Base-by-base conservation (phyloP, 2,113 vertebrate genomes). In the Eleginops maclovinus region DNA sequence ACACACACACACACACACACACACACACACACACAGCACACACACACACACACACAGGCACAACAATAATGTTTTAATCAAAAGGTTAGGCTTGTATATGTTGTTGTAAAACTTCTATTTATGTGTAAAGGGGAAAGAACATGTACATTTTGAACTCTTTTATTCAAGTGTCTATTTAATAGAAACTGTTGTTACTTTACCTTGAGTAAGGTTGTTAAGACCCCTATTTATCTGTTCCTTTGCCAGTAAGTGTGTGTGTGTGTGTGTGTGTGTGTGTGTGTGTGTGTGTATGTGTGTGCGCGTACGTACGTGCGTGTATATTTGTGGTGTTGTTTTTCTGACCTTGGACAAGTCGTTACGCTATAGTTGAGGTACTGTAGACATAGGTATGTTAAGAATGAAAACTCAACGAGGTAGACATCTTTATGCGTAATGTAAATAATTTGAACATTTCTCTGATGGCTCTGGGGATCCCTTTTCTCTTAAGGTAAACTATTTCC, bases 61-160 rank as follows among this genome's bases (percentile, higher is more conserved):
- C n/a, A n/a, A 84, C 71, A 81, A 81, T 71, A 56, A 46, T 40
- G 21, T 47, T 72, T 84, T 47, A 84, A 21, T 77, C 53, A 80
- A 67, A 87, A 51, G 63, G 86, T 76, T 69, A 69, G 75, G 13
- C 53, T 19, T 41, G 51, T 53, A 40, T 16, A 73, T 87, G 68
- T 85, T 84, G 76, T 70, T 31, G 1, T 61, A 24, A 68, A 78
- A 31, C 43, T 50, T 28, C 47, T 44, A 60, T 22, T 49, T 63
- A 50, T 69, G 1, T 64, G 6, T 70, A 17, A 7, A 77, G 28
- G 13, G n/a, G 63, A 53, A 59, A 79, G 55, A 67, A 21, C 13
- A 62, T 56, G 4, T 58, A 15, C 2, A 16, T 14, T 58, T 64
- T 46, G 10, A 56, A 43, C 31, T 51, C 17, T 44, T 11, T 17